Evolutionary conservation across 2,113 vertebrate species (phyloP), one percentile per base, ranked within the genome.

Genomic region (Mesembrinibis cayennensis): DNA sequence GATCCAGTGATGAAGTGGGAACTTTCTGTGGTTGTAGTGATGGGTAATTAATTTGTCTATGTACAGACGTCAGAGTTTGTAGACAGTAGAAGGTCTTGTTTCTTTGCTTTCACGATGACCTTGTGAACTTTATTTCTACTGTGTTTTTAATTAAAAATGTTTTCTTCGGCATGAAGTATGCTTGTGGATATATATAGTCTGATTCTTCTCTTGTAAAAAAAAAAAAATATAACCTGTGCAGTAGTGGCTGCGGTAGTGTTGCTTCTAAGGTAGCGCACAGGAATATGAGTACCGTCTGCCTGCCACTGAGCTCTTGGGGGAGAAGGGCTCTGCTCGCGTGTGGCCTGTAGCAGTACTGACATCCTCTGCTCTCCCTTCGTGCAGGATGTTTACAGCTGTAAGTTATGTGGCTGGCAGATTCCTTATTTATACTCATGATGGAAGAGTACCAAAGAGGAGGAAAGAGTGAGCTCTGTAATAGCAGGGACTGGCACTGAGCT

Each of bases 11-110:
- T 62, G 82, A 94, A 86, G 88, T 1, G 47, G 93, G 70, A 71
- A 36, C 81, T 90, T 65, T 45, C 69, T 66, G 82, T 85, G 52
- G 70, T 79, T 96, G 63, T 87, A 67, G 70, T 58, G 88, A 36
- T 69, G 44, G 40, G n/a, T 94, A 81, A 95, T 96, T 95, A 83
- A 77, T 91, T 96, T 93, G 72, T 53, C 52, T 47, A 0, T 71
- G n/a, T 40, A 61, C 62, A 62, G 77, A 70, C 1, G 3, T 49
- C 59, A 87, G 72, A 83, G 65, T 82, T 84, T 67, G 77, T 42
- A 59, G 73, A 36, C 45, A 69, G 61, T 11, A 81, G 69, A 67
- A 62, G 38, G 42, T 78, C 65, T 71, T 85, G 62, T 83, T 78
- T 89, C 73, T 73, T 72, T 80, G 29, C 85, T 89, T 76, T 83